These are phyloP conservation scores for Asbolus verrucosus DNA, from an alignment of 1,140 invertebrate species.

Conservation along the genomic window DNA sequence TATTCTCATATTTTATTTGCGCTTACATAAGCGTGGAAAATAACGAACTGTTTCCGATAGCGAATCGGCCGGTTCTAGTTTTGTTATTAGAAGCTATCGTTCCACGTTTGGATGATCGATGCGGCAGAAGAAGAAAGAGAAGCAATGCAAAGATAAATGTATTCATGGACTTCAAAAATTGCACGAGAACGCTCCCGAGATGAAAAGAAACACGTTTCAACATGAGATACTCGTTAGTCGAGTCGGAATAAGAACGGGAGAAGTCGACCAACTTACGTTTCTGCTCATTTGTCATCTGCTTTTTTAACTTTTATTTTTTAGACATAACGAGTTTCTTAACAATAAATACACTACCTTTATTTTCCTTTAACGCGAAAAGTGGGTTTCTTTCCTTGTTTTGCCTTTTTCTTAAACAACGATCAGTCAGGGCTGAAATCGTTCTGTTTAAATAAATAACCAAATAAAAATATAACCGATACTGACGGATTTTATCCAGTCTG, in stretches of 20 bases:
- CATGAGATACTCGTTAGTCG: constrained; percentile 33
- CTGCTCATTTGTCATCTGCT: constrained; percentile 37
- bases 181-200: constrained; percentile 30
- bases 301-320: constrained; percentile 6
- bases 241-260: constrained; percentile 9
- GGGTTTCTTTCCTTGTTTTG: too few species aligned
- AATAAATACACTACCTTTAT: constrained; percentile 12
- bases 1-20: constrained; percentile 48
- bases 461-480: too few species aligned
- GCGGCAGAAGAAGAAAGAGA: constrained; percentile 18
- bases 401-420: too few species aligned
- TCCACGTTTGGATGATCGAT: constrained; percentile 8
- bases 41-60: constrained; percentile 48
- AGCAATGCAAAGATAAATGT: constrained; percentile 35
- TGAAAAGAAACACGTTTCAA: constrained; percentile 37
- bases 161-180: constrained; percentile 41
- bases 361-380: background rate
- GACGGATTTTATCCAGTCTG: too few species aligned
- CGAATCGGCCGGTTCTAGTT: constrained; percentile 23
- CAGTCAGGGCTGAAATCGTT: too few species aligned
- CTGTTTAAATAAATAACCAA: too few species aligned
- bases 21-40: constrained; percentile 45
- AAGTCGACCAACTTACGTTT: constrained; percentile 33
- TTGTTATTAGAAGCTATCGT: constrained; percentile 37
- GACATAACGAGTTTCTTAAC: constrained; percentile 25